phyloP scores from a whole-genome alignment of 2,113 vertebrate species.

The Sterna hirundo region DNA sequence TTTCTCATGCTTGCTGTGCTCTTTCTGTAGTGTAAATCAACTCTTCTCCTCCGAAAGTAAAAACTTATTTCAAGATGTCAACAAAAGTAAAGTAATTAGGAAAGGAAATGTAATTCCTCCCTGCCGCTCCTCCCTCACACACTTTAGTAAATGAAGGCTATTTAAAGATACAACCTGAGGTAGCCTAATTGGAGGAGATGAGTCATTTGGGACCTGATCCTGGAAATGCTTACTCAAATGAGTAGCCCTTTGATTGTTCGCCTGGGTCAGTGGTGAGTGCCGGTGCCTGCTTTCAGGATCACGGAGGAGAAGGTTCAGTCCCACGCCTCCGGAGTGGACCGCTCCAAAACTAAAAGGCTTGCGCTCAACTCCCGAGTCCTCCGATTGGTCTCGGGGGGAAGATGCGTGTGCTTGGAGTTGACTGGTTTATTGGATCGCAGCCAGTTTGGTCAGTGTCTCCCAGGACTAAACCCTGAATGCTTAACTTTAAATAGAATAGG shows the following conservation, averaged over 20 bases:
- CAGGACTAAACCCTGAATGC: neutral
- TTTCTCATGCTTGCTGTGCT: conserved; percentile 69
- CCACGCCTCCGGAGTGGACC: neutral
- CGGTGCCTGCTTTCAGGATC: neutral
- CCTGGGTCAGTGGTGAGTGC: neutral
- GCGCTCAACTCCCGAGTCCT: neutral
- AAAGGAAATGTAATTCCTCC: conserved; percentile 62
- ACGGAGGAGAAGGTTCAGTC: neutral
- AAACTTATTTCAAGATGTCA: conserved; percentile 49
- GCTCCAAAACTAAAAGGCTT: neutral
- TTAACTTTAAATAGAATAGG: neutral
- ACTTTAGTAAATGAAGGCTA: conserved; percentile 47
- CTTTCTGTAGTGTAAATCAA: conserved; percentile 66
- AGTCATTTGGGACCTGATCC: conserved; percentile 49
- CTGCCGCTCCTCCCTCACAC: neutral
- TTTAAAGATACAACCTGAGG: conserved; percentile 48
- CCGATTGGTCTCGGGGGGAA: neutral
- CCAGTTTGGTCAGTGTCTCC: neutral
- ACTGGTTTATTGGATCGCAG: neutral
- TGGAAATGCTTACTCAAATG: conserved; percentile 36
- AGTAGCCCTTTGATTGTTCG: conserved; percentile 35
- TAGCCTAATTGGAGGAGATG: conserved; percentile 55
- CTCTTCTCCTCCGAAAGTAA: conserved; percentile 64
- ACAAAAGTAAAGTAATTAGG: conserved; percentile 64
- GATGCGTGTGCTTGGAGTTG: neutral